Percentiles rank a stretch among this genome's conserved stretches.
phyloP scores from a whole-genome alignment of 2,113 vertebrate species.

The Protobothrops mucrosquamatus region DNA sequence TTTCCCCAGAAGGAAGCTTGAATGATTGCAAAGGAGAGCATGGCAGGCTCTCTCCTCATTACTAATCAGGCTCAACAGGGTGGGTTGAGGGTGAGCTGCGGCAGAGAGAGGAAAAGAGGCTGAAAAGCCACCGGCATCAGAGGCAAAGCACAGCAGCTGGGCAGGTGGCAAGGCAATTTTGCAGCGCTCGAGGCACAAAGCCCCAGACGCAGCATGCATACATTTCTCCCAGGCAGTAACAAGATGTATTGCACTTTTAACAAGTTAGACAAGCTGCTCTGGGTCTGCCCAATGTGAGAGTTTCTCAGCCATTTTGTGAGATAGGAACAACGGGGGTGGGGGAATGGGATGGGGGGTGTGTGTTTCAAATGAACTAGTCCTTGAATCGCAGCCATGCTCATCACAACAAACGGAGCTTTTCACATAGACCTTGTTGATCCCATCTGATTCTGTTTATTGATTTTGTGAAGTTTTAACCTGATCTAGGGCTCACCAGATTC shows the following conservation, averaged over 20 bases:
- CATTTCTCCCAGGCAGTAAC: background rate
- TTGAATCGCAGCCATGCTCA: background rate
- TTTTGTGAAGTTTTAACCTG: background rate
- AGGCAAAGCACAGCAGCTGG: constrained; percentile 21
- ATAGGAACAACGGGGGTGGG: background rate
- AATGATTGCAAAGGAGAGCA: constrained; percentile 52
- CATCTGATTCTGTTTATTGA: background rate
- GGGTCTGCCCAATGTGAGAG: background rate
- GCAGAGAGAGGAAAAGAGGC: constrained; percentile 14
- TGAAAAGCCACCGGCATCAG: constrained; percentile 28
- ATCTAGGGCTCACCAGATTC: background rate
- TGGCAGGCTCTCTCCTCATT: constrained; percentile 30
- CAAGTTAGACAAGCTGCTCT: background rate
- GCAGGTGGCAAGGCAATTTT: constrained; percentile 5
- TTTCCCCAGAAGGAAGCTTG: constrained; percentile 64
- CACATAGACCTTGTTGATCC: background rate
- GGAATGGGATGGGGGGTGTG: background rate
- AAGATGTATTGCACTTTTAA: background rate
- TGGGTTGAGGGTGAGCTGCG: constrained; percentile 11
- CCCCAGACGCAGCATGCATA: background rate
- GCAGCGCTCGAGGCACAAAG: background rate
- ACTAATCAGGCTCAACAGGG: constrained; percentile 42
- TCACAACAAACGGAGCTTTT: background rate
- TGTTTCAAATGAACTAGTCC: background rate
- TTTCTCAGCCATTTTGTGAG: background rate